These are phyloP conservation scores for Synanceia verrucosa DNA, from an alignment of 2,797 vertebrate species.

Conservation along the genomic window DNA sequence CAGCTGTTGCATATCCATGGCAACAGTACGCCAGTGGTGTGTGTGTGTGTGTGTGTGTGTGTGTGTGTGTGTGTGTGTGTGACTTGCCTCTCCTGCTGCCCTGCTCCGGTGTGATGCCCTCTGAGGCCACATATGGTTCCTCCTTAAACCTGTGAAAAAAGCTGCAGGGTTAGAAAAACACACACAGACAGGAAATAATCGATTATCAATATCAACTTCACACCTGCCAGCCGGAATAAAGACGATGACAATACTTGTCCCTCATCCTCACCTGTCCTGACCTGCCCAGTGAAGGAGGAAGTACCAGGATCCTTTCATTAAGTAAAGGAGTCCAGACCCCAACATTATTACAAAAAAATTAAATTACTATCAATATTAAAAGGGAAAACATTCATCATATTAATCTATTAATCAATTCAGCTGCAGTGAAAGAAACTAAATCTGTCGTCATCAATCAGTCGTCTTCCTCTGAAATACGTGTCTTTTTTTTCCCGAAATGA, in stretches of 20 bases:
- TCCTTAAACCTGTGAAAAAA: conserved; percentile 85
- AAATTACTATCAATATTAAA: too few relatives aligned
- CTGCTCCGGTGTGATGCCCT: conserved; percentile 69
- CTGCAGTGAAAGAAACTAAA: too few relatives aligned
- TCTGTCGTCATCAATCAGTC: too few relatives aligned
- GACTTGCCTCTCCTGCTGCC: conserved; percentile 80
- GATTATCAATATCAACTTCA: too few relatives aligned
- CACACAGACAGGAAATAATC: too few relatives aligned
- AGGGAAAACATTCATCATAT: too few relatives aligned
- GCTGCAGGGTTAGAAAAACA: conserved; percentile 47
- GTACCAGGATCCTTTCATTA: not conserved
- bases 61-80: conserved; percentile 21
- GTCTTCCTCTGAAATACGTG: not conserved
- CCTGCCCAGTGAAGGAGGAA: not conserved
- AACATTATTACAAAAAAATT: too few relatives aligned
- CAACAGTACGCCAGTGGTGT: not conserved
- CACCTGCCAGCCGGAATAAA: conserved; percentile 6
- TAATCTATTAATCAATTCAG: too few relatives aligned
- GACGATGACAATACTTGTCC: not conserved
- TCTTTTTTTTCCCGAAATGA: not conserved
- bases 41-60: not conserved
- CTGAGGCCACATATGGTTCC: conserved; percentile 67
- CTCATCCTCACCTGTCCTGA: not conserved
- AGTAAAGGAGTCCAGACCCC: not conserved
- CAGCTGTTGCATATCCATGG: conserved; percentile 32